These are phyloP conservation scores for Andrena hattorfiana DNA, from an alignment of 2,888 invertebrate species.

Conservation along the genomic window DNA sequence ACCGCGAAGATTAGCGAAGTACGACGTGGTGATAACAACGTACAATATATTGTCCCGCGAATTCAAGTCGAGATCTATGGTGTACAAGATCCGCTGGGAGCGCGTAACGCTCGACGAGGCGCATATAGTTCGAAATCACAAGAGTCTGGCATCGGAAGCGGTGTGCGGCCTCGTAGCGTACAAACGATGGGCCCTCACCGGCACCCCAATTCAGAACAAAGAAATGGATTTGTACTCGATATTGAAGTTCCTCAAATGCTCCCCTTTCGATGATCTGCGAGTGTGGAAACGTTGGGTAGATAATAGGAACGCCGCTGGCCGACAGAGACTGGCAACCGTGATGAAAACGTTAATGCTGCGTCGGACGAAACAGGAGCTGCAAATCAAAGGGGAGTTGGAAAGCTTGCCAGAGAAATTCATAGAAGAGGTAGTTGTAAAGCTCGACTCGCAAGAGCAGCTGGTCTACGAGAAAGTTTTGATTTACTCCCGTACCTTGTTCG, in stretches of 20 bases:
- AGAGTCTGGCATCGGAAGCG: constrained; percentile 90
- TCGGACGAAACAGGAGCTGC: constrained; percentile 94
- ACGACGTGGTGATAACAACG: constrained; percentile 95
- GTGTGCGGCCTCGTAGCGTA: constrained; percentile 88
- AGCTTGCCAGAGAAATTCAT: constrained; percentile 88
- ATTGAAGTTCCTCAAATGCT: constrained; percentile 93
- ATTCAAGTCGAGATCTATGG: constrained; percentile 79
- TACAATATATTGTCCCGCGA: constrained; percentile 91
- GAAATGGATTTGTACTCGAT: constrained; percentile 93
- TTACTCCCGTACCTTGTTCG: constrained; percentile 91
- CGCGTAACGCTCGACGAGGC: constrained; percentile 97
- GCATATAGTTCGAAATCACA: constrained; percentile 95
- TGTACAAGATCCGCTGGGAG: constrained; percentile 90
- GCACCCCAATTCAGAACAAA: constrained; percentile 98
- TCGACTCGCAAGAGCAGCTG: constrained; percentile 90
- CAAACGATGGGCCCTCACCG: constrained; percentile 94
- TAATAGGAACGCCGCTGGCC: constrained; percentile 92
- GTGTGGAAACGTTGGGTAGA: constrained; percentile 98
- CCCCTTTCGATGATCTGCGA: constrained; percentile 95
- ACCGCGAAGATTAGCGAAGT: constrained; percentile 87
- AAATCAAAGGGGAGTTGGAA: constrained; percentile 87
- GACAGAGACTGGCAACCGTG: constrained; percentile 93
- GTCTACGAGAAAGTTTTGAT: constrained; percentile 92
- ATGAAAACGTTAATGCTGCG: constrained; percentile 94
- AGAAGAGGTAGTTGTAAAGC: constrained; percentile 87